Conservation (phyloP, 2,888 invertebrate species). For the Chromoteleia sp. region DNA sequence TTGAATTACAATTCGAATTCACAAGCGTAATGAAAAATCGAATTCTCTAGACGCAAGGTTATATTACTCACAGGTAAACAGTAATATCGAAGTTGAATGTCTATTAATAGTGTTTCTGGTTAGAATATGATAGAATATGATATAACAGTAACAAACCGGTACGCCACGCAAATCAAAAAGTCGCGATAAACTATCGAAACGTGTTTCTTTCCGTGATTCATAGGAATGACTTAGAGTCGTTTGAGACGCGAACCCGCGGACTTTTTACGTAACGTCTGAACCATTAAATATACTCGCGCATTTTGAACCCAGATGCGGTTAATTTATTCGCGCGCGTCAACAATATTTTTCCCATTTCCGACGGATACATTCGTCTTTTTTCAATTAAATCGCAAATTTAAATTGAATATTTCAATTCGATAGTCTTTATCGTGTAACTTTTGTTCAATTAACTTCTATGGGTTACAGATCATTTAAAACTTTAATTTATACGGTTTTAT, state of each 20-base stretch:
- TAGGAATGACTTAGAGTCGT: conserved; percentile 22
- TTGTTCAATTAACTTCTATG: too few species aligned
- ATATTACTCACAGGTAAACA: conserved; percentile 57
- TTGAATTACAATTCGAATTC: conserved; percentile 19
- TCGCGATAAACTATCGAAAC: conserved; percentile 26
- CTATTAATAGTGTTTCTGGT: conserved; percentile 55
- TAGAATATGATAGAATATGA: conserved; percentile 53
- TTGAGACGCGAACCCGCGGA: conserved; percentile 25
- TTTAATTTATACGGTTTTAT: too few species aligned
- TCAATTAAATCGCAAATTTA: too few species aligned
- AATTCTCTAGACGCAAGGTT: conserved; percentile 45
- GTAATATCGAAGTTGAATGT: conserved; percentile 49
- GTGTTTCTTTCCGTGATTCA: conserved; percentile 57
- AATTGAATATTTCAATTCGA: too few species aligned
- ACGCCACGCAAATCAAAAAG: conserved; percentile 23
- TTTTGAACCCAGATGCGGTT: conserved; percentile 33
- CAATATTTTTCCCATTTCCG: not conserved
- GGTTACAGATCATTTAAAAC: too few species aligned
- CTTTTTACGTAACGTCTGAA: conserved; percentile 44
- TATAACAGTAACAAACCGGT: conserved; percentile 53
- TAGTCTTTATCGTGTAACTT: too few species aligned
- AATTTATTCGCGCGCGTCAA: conserved; percentile 21
- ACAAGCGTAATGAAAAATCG: conserved; percentile 20
- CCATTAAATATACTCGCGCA: conserved; percentile 14
- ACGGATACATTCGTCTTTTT: too few species aligned